Percentiles rank a stretch among this genome's conserved stretches.
Evolutionary conservation across 2,113 vertebrate species (phyloP).

Genomic region (Chelonoidis abingdonii): DNA sequence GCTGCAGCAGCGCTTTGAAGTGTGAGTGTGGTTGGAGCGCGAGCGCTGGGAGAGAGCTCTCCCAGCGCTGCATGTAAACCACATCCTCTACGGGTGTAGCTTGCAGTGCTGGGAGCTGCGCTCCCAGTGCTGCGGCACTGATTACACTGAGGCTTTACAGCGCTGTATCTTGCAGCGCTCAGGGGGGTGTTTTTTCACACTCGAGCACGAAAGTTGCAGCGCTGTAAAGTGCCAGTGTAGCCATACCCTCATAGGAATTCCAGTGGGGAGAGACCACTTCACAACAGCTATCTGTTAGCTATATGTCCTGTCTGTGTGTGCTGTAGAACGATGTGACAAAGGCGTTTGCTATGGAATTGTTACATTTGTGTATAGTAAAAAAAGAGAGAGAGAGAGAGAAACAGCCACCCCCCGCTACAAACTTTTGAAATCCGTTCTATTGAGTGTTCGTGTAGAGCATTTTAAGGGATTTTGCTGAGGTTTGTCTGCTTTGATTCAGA

Average conservation of each 20-base stretch:
- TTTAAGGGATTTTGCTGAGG: slow-evolving; percentile 25
- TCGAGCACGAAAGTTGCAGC: too few relatives aligned
- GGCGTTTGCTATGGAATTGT: fast-evolving
- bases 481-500: background rate
- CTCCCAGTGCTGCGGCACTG: too few relatives aligned
- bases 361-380: fast-evolving
- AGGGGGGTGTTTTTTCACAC: too few relatives aligned
- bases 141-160: too few relatives aligned
- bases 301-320: background rate
- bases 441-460: background rate
- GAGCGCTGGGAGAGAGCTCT: too few relatives aligned
- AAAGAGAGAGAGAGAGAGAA: background rate
- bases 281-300: background rate
- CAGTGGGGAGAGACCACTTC: background rate
- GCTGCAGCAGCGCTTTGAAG: too few relatives aligned
- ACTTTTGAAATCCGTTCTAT: background rate
- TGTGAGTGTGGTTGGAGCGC: too few relatives aligned
- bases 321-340: background rate
- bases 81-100: too few relatives aligned
- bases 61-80: too few relatives aligned
- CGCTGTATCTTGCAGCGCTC: too few relatives aligned
- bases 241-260: background rate
- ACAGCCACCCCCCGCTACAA: background rate
- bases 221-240: too few relatives aligned
- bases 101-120: too few relatives aligned